Conservation (phyloP, 2,888 invertebrate species). For the Scotopteryx bipunctaria region DNA sequence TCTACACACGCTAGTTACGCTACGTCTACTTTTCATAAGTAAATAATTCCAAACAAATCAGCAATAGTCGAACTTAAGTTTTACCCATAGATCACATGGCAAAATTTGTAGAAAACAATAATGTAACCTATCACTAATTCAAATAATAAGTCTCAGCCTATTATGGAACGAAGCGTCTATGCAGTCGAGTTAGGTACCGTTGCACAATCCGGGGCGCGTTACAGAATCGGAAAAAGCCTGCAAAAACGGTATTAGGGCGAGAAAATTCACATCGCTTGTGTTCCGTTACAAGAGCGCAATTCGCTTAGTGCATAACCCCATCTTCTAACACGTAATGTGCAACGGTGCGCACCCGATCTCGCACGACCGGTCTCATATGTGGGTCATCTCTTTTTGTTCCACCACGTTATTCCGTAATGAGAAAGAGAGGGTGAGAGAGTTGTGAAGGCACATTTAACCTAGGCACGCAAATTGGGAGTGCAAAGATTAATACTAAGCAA, state of each 20-base stretch:
- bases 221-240: slow-evolving; percentile 69
- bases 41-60: too few relatives aligned
- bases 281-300: slow-evolving; percentile 71
- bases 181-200: slow-evolving; percentile 51
- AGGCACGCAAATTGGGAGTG: slow-evolving; percentile 29
- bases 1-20: too few relatives aligned
- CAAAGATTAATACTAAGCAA: not conserved
- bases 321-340: slow-evolving; percentile 80
- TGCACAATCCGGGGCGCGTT: slow-evolving; percentile 63
- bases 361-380: slow-evolving; percentile 80
- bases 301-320: slow-evolving; percentile 74
- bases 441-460: slow-evolving; percentile 38
- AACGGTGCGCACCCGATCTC: slow-evolving; percentile 80
- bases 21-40: too few relatives aligned
- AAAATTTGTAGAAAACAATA: not conserved
- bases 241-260: slow-evolving; percentile 79
- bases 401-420: slow-evolving; percentile 80
- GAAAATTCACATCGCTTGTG: slow-evolving; percentile 79
- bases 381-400: slow-evolving; percentile 83
- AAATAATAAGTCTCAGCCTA: too few relatives aligned
- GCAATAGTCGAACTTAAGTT: too few relatives aligned
- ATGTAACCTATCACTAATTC: not conserved
- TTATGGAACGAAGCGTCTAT: slow-evolving; percentile 31
- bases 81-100: too few relatives aligned
- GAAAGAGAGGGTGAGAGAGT: slow-evolving; percentile 69